Evolutionary conservation across 1,140 invertebrate genomes (phyloP), one percentile per base, ranked within the genome.

Genomic region (Drosophila parvula): DNA sequence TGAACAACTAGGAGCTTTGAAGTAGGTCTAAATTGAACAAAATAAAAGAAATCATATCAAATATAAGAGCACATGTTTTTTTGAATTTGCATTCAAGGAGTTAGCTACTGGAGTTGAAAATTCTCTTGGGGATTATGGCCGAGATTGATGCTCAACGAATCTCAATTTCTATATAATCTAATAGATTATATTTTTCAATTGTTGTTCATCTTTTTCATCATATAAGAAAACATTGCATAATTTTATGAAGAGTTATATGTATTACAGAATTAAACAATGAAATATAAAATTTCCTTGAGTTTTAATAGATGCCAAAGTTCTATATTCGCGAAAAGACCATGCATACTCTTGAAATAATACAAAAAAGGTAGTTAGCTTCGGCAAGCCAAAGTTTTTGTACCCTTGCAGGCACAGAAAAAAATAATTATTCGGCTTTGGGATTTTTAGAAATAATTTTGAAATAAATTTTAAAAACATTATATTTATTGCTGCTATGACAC

Each of bases 11-110:
- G 51, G 34, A 55, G 36, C 34, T 55, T 55, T 38, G 53, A 41
- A 41, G 22, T 14, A 56, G 32, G 14, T 16, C 9, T n/a, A 16
- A 56, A 41, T 10, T 27, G 11, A 41, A 56, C 2, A 27, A 62
- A 62, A n/a, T 45, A 6, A 60, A 8, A 5, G 10, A 12, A 45
- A 18, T 34, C 10, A 44, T 41, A 32, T 36, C 0, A 44, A 47
- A 44, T 27, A 34, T 32, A 51, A 34, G 30, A 51, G 50, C 51
- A 55, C 8, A 27, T 38, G 14, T 27, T 48, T 12, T 12, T 47
- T 36, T 5, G 3, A 38, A 27, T 55, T 55, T 10, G 51, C 51
- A 55, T 55, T 55, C 51, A 55, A 55, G 51, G 51, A 55, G 36
- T 18, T 55, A 55, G 36, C 34, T 55, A 55, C 51, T 55, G 36